Evolutionary conservation across 2,888 invertebrate genomes (phyloP).

Genomic region (Drosophila nr. fundita): DNA sequence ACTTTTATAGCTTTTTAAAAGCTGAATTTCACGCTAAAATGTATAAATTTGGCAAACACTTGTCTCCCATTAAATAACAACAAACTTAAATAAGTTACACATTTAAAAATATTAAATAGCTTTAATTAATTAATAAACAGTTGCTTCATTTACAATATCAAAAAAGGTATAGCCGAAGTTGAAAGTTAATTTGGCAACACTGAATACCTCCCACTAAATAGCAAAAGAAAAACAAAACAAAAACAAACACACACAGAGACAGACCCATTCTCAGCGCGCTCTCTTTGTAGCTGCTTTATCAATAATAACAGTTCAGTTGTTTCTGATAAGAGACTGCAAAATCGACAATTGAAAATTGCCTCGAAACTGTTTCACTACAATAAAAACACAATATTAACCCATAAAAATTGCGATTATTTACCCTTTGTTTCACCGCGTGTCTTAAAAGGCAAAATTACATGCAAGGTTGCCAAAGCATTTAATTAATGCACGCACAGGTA

Average conservation of each 20-base stretch:
- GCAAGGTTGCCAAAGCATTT: constrained; percentile 19
- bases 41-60: background rate
- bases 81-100: background rate
- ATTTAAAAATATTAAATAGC: background rate
- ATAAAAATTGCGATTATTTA: constrained; percentile 21
- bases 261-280: constrained; percentile 1
- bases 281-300: constrained; percentile 38
- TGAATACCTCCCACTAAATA: constrained; percentile 3
- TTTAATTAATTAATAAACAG: background rate
- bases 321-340: constrained; percentile 47
- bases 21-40: background rate
- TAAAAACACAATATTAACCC: background rate
- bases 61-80: background rate
- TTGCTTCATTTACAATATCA: background rate
- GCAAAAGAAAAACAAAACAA: background rate
- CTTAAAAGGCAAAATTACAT: constrained; percentile 4
- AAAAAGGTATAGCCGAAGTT: background rate
- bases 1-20: background rate
- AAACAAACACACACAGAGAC: background rate
- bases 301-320: constrained; percentile 39
- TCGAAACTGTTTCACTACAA: constrained; percentile 8
- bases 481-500: constrained; percentile 12
- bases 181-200: constrained; percentile 6
- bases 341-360: constrained; percentile 36
- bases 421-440: constrained; percentile 28